phyloP scores from a whole-genome alignment of 2,888 invertebrate species.

The Agapostemon virescens region DNA sequence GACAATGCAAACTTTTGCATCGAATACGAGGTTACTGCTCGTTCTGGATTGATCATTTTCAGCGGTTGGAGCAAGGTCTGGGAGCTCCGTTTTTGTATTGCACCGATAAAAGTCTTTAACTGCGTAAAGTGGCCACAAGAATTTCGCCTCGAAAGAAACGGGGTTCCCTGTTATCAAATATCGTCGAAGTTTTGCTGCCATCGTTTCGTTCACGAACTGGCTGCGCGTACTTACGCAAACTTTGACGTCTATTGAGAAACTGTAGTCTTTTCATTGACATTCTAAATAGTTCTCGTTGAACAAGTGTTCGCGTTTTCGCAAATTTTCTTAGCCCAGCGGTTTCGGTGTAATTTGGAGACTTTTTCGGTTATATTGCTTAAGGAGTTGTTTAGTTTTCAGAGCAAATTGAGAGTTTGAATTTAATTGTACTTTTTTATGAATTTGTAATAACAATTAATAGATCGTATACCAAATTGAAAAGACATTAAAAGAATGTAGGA shows the following conservation, averaged over 20 bases:
- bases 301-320: too few relatives aligned
- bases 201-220: background rate
- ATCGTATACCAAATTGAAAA: too few relatives aligned
- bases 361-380: too few relatives aligned
- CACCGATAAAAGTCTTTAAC: background rate
- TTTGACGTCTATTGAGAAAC: background rate
- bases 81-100: slow-evolving; percentile 7
- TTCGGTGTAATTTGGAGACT: too few relatives aligned
- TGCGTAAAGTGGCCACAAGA: background rate
- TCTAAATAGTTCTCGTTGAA: too few relatives aligned
- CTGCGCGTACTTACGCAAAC: background rate
- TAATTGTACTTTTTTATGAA: too few relatives aligned
- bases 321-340: too few relatives aligned
- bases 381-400: too few relatives aligned
- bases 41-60: slow-evolving; percentile 20
- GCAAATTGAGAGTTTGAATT: too few relatives aligned
- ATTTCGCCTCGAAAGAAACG: slow-evolving; percentile 1
- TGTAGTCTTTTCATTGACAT: too few relatives aligned
- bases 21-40: slow-evolving; percentile 39
- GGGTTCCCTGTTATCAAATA: background rate
- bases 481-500: too few relatives aligned
- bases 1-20: slow-evolving; percentile 50
- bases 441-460: too few relatives aligned
- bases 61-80: background rate
- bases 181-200: background rate